Conservation (phyloP, 2,113 vertebrate genomes). For the Condylura cristata region DNA sequence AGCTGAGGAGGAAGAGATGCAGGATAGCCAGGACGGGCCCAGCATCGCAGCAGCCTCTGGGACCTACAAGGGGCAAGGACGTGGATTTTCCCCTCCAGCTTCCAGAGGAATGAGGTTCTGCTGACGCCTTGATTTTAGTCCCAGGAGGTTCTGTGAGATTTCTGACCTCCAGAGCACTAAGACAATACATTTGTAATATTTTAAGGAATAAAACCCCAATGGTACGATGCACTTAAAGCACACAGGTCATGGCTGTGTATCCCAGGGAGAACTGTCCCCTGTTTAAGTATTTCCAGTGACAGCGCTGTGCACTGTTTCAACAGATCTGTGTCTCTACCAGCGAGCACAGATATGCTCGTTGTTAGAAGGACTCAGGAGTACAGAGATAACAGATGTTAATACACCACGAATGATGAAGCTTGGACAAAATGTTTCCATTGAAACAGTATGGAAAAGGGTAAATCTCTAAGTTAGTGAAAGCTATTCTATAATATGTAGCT, state of each 20-base stretch:
- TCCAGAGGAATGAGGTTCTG: not conserved
- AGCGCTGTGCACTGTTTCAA: not conserved
- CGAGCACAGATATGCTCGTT: not conserved
- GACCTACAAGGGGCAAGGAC: not conserved
- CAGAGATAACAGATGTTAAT: not conserved
- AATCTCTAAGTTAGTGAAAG: not conserved
- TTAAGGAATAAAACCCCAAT: not conserved
- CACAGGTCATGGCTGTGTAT: not conserved
- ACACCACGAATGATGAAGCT: not conserved
- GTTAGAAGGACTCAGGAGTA: not conserved
- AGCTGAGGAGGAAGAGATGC: not conserved
- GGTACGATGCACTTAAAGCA: not conserved
- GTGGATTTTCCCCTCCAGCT: not conserved
- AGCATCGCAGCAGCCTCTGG: not conserved
- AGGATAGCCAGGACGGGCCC: too few species aligned
- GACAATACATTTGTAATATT: not conserved
- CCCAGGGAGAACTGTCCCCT: not conserved
- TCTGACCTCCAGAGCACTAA: not conserved
- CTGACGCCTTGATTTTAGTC: not conserved
- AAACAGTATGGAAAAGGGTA: not conserved
- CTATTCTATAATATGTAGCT: not conserved
- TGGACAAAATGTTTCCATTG: not conserved
- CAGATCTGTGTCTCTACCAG: not conserved
- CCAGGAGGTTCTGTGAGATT: not conserved
- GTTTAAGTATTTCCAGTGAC: not conserved